Evolutionary conservation across 92 coral and sea anemone genomes (phyloP).

Genomic region (Palythoa caribaeorum): DNA sequence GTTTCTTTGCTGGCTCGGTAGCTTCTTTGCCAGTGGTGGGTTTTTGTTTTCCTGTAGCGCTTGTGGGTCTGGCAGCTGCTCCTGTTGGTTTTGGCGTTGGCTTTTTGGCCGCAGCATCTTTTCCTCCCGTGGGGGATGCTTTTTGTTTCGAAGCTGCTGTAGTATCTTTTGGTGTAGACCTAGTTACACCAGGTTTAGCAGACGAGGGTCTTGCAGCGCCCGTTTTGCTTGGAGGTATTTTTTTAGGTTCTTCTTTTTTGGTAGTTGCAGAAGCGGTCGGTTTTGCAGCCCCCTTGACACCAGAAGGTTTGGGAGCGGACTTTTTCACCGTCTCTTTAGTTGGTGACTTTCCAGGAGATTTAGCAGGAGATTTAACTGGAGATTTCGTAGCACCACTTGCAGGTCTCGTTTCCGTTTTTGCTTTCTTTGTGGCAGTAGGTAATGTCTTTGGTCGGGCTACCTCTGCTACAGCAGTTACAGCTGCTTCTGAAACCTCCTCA

Average conservation of each 20-base stretch:
- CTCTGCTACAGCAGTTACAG: not conserved
- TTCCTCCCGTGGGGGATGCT: slow-evolving; percentile 8
- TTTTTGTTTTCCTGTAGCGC: not conserved
- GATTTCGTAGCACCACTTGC: slow-evolving; percentile 21
- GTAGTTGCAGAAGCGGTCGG: not conserved
- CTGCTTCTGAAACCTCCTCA: not conserved
- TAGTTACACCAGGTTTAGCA: slow-evolving; percentile 9
- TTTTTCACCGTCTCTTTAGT: slow-evolving; percentile 33
- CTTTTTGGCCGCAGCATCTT: slow-evolving; percentile 8
- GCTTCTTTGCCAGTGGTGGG: slow-evolving; percentile 3
- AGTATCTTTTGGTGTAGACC: slow-evolving; percentile 15
- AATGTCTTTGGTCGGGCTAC: slow-evolving; percentile 26
- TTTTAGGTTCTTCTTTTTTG: slow-evolving; percentile 27
- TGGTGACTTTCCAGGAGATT: slow-evolving; percentile 6
- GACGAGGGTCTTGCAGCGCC: slow-evolving; percentile 16
- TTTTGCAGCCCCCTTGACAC: slow-evolving; percentile 2
- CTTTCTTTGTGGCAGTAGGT: not conserved
- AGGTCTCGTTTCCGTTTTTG: slow-evolving; percentile 6
- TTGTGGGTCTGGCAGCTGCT: slow-evolving; percentile 31
- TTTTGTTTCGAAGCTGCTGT: slow-evolving; percentile 12
- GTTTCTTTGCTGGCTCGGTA: slow-evolving; percentile 20
- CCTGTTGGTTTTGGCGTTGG: slow-evolving; percentile 3
- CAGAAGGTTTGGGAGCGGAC: not conserved
- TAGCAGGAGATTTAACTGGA: slow-evolving; percentile 12
- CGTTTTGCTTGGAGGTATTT: slow-evolving; percentile 11